phyloP scores from a whole-genome alignment of 2,888 invertebrate species.

The Heteromyza rotundicornis region DNA sequence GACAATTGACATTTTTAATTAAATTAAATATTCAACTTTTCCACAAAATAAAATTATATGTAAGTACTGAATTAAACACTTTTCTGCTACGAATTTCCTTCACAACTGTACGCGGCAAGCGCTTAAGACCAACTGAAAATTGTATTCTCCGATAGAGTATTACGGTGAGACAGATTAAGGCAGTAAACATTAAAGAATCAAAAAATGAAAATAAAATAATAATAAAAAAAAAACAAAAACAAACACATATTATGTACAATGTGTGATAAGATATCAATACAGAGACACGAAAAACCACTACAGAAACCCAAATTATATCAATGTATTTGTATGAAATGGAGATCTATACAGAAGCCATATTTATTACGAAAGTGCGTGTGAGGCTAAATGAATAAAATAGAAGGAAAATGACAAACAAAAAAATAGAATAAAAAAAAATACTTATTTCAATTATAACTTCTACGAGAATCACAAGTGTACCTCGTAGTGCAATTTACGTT shows the following conservation, averaged over 20 bases:
- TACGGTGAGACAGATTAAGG: conserved; percentile 4
- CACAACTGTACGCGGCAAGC: conserved; percentile 22
- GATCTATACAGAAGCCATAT: no score
- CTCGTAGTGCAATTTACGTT: no score
- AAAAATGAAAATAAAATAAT: background rate
- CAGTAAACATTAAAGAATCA: background rate
- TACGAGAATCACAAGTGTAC: no score
- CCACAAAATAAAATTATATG: conserved; percentile 7
- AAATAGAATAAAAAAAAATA: no score
- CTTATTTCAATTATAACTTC: no score
- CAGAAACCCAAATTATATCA: no score
- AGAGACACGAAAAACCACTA: no score
- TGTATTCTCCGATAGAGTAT: background rate
- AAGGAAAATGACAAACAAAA: no score
- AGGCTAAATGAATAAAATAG: background rate
- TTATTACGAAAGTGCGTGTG: background rate
- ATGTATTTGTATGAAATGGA: no score
- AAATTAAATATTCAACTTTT: background rate
- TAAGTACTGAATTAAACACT: background rate
- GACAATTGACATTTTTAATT: conserved; percentile 38
- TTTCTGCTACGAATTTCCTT: background rate
- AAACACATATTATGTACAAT: no score
- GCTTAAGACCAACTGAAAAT: conserved; percentile 20
- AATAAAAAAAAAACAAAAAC: no score
- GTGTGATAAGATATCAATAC: no score